phyloP scores from a whole-genome alignment of 2,888 invertebrate species.

The Lepeophtheirus nordmannii region DNA sequence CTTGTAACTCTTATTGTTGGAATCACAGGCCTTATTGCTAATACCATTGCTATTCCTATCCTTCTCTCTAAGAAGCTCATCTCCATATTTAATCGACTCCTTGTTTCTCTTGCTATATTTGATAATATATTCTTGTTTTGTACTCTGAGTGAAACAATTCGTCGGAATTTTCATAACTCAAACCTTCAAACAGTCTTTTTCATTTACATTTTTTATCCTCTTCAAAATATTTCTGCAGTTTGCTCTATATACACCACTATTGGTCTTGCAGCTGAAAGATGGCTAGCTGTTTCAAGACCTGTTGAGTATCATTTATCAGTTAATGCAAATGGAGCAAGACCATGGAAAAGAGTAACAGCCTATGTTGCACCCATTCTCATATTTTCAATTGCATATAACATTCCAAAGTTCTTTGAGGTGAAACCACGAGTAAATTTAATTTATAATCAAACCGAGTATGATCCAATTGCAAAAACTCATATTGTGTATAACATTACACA shows the following conservation, averaged over 20 bases:
- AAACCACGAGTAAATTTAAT: background rate
- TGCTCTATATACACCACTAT: slow-evolving; percentile 10
- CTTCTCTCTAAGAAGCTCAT: slow-evolving; percentile 10
- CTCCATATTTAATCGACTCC: slow-evolving; percentile 12
- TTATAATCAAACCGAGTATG: background rate
- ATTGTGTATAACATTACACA: background rate
- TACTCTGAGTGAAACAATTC: background rate
- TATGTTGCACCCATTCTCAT: slow-evolving; percentile 15
- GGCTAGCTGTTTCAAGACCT: slow-evolving; percentile 15
- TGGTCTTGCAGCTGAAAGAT: slow-evolving; percentile 14
- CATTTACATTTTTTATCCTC: slow-evolving; percentile 16
- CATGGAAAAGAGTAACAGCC: slow-evolving; percentile 10
- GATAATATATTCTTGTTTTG: slow-evolving; percentile 16
- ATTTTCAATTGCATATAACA: slow-evolving; percentile 6
- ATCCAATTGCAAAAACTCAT: background rate
- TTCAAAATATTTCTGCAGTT: background rate
- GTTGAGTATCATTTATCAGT: slow-evolving; percentile 20
- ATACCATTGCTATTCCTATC: slow-evolving; percentile 14
- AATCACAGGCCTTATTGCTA: slow-evolving; percentile 5
- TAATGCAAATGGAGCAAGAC: slow-evolving; percentile 2
- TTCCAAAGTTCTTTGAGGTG: slow-evolving; percentile 21
- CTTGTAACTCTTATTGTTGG: slow-evolving; percentile 5
- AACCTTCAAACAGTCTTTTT: background rate
- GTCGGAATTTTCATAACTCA: background rate
- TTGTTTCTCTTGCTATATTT: slow-evolving; percentile 9